Evolutionary conservation across 37 sponge, comb jelly and placozoan genomes (phyloP).

Genomic region (Chondrosia reniformis): DNA sequence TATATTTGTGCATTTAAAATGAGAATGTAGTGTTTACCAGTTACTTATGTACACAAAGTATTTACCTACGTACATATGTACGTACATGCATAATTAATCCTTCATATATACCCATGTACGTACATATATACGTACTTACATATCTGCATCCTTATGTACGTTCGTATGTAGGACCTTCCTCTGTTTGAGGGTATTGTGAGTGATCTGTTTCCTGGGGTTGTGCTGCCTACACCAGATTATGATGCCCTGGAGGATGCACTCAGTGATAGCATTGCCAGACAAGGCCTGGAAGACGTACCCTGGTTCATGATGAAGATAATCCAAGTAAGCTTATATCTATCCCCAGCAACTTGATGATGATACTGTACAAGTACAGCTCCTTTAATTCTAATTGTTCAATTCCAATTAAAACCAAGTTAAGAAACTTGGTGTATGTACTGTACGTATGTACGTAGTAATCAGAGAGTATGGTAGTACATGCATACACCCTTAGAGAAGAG

Average conservation of each 20-base stretch:
- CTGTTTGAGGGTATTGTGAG: constrained; percentile 93
- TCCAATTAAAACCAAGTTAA: too few relatives aligned
- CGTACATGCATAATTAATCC: neutral
- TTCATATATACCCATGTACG: neutral
- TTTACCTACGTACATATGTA: too few relatives aligned
- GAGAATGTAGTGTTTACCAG: too few relatives aligned
- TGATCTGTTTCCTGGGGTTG: constrained; percentile 92
- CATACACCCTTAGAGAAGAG: too few relatives aligned
- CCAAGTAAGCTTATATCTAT: constrained; percentile 74
- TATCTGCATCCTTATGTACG: neutral
- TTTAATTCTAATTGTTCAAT: too few relatives aligned
- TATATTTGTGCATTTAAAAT: too few relatives aligned
- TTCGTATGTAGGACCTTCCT: constrained; percentile 67
- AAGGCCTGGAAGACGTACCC: constrained; percentile 83
- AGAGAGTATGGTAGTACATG: too few relatives aligned
- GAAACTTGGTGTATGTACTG: neutral
- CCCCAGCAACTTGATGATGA: too few relatives aligned
- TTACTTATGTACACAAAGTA: too few relatives aligned
- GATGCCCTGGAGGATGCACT: constrained; percentile 77
- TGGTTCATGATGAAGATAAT: constrained; percentile 98
- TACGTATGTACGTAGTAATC: neutral
- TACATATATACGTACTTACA: neutral
- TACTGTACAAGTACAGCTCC: too few relatives aligned
- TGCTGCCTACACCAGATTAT: constrained; percentile 89
- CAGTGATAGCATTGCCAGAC: constrained; percentile 67